Evolutionary conservation across 2,888 invertebrate species (phyloP), one percentile per base, ranked within the genome.

Genomic region (Bedellia somnulentella): DNA sequence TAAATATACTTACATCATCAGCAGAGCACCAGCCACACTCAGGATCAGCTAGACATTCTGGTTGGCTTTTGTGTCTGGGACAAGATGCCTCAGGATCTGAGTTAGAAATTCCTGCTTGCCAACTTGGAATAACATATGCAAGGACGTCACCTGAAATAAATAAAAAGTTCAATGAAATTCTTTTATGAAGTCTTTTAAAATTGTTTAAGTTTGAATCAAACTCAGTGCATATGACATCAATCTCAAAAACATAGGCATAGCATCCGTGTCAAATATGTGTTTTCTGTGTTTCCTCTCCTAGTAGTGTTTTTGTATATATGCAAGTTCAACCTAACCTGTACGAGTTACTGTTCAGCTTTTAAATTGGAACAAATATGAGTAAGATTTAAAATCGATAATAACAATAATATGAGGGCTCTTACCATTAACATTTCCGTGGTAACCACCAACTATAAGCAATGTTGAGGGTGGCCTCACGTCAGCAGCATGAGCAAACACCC

Each of bases 11-110:
- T 49, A 82, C 80, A 39, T 84, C 85, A 40, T 87, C 87, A 14
- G 87, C 85, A 1, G 90, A 89, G 56, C 95, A 95, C 93, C 93
- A 94, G 9, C 93, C 93, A 53, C 95, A 96, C 58, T 93, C 93
- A 0, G 93, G 93, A 64, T 95, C 93, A 0, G 90, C 87, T 0
- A 89, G 81, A 47, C 93, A 93, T 47, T 89, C 89, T 2, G 85
- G 83, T 42, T 89, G 83, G 16, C 83, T 81, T 41, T 80, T 80
- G 51, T 91, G 90, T 16, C 84, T 78, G 10, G 81, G 81, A 44
- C 92, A 92, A 2, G 86, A 81, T 23, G 84, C 81, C 52, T 91
- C 90, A 0, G 89, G 87, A 42, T 89, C 87, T 39, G 82, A 80
- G 4, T 80, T 81, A 29, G 80, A 79, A 30, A 84, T 81, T 1